A percentile compares a stretch with the other conserved stretches of the same genome.
Conservation (phyloP, 2,113 vertebrate species). For the Vidua macroura region DNA sequence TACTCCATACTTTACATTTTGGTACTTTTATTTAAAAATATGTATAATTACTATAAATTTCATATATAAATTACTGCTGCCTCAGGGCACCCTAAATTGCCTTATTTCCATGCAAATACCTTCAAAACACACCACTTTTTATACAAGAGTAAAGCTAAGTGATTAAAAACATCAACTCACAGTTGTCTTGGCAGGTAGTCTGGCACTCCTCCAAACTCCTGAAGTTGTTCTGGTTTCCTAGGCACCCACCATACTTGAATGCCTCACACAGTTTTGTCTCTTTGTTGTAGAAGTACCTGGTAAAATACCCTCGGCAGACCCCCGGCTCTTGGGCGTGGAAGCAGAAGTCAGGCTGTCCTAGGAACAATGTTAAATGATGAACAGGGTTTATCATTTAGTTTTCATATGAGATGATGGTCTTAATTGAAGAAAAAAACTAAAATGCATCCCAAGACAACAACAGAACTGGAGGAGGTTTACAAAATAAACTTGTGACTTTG, state of each 20-base stretch:
- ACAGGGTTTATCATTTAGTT: not conserved
- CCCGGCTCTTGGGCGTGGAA: constrained; percentile 82
- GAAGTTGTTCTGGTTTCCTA: constrained; percentile 93
- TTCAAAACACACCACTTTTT: not conserved
- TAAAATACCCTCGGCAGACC: constrained; percentile 82
- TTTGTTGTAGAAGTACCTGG: constrained; percentile 85
- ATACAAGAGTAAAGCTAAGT: not conserved
- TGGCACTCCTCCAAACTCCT: constrained; percentile 76
- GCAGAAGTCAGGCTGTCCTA: constrained; percentile 84
- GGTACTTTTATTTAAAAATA: not conserved
- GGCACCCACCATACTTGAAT: constrained; percentile 90
- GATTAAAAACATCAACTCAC: constrained; percentile 62
- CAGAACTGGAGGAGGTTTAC: not conserved
- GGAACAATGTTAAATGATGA: not conserved
- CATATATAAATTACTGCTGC: not conserved
- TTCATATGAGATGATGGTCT: too few species aligned
- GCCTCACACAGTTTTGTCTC: constrained; percentile 73
- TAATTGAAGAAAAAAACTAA: not conserved
- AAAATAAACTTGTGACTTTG: not conserved
- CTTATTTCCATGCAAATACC: not conserved
- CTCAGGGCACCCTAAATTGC: not conserved
- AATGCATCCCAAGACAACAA: not conserved
- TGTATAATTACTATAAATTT: not conserved
- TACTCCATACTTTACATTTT: not conserved
- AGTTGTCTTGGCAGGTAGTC: constrained; percentile 70